These are phyloP conservation scores for Vesta saturnalis DNA, from an alignment of 2,888 invertebrate species.

Conservation along the genomic window DNA sequence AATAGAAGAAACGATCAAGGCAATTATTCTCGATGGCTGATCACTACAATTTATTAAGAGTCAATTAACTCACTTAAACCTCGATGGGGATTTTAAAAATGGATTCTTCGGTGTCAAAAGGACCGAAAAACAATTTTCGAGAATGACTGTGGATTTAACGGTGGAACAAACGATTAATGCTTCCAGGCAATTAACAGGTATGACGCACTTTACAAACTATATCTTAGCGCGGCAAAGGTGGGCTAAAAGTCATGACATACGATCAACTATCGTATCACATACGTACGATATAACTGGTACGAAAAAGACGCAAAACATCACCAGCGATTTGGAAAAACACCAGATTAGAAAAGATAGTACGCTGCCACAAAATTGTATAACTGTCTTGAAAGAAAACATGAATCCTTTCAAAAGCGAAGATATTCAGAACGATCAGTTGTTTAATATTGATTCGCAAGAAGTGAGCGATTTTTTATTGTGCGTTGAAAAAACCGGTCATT, in stretches of 20 bases:
- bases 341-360: no score
- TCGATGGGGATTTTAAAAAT: background rate
- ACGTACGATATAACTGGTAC: no score
- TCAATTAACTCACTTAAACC: background rate
- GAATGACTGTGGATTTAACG: constrained; percentile 12
- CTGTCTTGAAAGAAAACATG: no score
- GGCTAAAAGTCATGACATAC: background rate
- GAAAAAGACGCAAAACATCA: background rate
- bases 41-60: background rate
- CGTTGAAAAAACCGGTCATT: no score
- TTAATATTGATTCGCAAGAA: no score
- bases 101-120: constrained; percentile 6
- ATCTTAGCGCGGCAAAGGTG: constrained; percentile 13
- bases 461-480: no score
- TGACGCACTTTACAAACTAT: no score
- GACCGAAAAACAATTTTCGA: constrained; percentile 6
- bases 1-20: no score
- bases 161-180: constrained; percentile 20
- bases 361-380: no score
- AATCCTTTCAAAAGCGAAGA: no score
- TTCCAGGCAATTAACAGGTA: constrained; percentile 3
- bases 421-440: no score
- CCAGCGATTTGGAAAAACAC: background rate
- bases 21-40: constrained; percentile 8
- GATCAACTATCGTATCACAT: background rate